A percentile compares a stretch with the other conserved stretches of the same genome.
phyloP scores from a whole-genome alignment of 2,888 invertebrate genomes.

The Candidula unifasciata region DNA sequence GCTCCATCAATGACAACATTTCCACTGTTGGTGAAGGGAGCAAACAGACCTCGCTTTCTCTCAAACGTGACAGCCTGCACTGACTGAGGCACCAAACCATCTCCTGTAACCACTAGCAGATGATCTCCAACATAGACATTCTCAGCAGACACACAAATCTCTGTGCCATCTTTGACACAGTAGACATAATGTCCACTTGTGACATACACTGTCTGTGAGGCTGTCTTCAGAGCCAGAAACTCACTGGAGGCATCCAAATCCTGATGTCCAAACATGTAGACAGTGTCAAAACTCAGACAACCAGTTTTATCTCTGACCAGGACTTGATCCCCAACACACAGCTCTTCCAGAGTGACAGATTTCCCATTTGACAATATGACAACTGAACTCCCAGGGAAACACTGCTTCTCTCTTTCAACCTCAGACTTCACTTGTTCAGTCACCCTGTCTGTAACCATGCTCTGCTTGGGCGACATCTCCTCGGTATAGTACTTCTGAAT shows the following conservation, averaged over 20 bases:
- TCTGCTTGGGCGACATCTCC: conserved; percentile 12
- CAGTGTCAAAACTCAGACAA: conserved; percentile 30
- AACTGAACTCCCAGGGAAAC: conserved; percentile 37
- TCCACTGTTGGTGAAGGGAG: conserved; percentile 45
- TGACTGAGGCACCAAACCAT: neutral
- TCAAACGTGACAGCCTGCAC: conserved; percentile 32
- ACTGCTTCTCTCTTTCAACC: conserved; percentile 18
- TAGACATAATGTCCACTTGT: conserved; percentile 37
- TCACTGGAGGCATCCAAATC: conserved; percentile 10
- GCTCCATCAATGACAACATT: conserved; percentile 36
- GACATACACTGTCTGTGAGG: conserved; percentile 18
- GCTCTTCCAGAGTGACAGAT: conserved; percentile 24
- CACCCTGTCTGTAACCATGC: conserved; percentile 30
- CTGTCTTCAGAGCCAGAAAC: conserved; percentile 32
- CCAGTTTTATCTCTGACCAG: conserved; percentile 27
- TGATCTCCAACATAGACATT: conserved; percentile 32
- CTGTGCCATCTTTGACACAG: conserved; percentile 34
- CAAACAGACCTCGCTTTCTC: conserved; percentile 45
- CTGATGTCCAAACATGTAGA: conserved; percentile 51
- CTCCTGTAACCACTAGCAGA: conserved; percentile 4
- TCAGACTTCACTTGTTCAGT: conserved; percentile 38
- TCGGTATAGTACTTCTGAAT: conserved; percentile 32
- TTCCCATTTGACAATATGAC: conserved; percentile 26
- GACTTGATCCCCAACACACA: conserved; percentile 30
- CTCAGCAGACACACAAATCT: conserved; percentile 38